These are phyloP conservation scores for Ctenomys sociabilis DNA, from an alignment of 2,113 vertebrate species.

Conservation along the genomic window DNA sequence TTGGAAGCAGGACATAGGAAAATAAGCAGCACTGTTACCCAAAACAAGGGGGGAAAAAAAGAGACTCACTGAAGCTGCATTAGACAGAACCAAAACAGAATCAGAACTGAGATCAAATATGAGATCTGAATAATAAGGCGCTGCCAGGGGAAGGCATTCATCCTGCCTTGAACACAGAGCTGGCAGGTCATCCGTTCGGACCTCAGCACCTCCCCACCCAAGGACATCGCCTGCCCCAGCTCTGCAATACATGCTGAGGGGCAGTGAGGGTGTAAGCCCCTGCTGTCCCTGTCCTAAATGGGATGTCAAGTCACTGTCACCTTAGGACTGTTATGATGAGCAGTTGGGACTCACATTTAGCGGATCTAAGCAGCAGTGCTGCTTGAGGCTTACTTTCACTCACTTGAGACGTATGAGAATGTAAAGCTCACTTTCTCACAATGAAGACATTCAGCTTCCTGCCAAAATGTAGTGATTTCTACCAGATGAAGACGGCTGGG, in stretches of 20 bases:
- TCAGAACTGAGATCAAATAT: neutral
- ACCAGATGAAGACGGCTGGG: slow-evolving; percentile 58
- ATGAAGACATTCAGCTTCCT: neutral
- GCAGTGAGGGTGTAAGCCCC: fast-evolving
- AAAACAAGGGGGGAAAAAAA: neutral
- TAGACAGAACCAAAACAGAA: neutral
- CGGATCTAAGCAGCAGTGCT: fast-evolving
- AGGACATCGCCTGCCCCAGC: neutral
- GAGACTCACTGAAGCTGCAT: neutral
- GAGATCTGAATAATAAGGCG: neutral
- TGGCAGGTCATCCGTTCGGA: neutral
- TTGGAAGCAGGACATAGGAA: slow-evolving; percentile 6
- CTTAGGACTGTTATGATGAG: fast-evolving
- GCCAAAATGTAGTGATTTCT: slow-evolving; percentile 45
- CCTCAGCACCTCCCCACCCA: neutral
- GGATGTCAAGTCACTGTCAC: fast-evolving
- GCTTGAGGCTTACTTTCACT: neutral
- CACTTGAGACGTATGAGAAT: neutral
- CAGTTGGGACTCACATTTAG: fast-evolving
- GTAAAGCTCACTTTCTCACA: neutral
- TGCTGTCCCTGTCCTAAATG: fast-evolving
- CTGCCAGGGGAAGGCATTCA: neutral
- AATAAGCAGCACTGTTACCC: neutral
- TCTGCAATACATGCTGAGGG: fast-evolving
- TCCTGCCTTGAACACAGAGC: neutral